Evolutionary conservation across 2,888 invertebrate genomes (phyloP), one percentile per base, ranked within the genome.

Genomic region (Selenia dentaria): DNA sequence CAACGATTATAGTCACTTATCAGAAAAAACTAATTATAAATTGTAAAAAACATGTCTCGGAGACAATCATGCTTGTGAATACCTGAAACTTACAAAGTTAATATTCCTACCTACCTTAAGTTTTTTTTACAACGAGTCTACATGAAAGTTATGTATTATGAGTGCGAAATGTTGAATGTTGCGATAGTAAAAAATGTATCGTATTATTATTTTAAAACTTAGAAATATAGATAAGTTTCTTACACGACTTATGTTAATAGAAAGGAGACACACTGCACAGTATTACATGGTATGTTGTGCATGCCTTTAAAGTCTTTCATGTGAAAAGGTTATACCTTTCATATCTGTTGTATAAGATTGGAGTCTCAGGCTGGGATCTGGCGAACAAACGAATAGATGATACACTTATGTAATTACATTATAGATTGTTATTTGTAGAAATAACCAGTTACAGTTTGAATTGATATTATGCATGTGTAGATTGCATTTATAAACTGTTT

Each of bases 311-410:
- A 49, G 43, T 57, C 35, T 39, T 29, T 34, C 49, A 33, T 46
- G 29, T 54, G 33, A 50, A 43, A 46, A 27, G 34, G 36, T 35
- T 51, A 57, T 84, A 85, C 84, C 84, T 84, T 84, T 84, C 80
- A 82, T 84, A 62, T 59, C 52, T 72, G 74, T 76, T 70, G 68
- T 58, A 63, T 56, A 53, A 57, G 55, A 62, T 59, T 51, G 69
- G 49, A 54, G 60, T 50, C 61, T 69, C 71, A 68, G 61, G 69
- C 70, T 62, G 67, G 68, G 67, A 65, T 60, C 47, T 56, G 53
- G 57, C 59, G 61, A 70, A 71, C 59, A 67, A 66, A 70, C 51
- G 62, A 64, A 57, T 51, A 59, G 57, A 62, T 64, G 57, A 64
- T 65, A 66, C 64, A 57, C 62, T 47, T 41, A 40, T 46, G 33